These are phyloP conservation scores for Drosophila borborema DNA, from an alignment of 2,888 invertebrate genomes.

Conservation along the genomic window DNA sequence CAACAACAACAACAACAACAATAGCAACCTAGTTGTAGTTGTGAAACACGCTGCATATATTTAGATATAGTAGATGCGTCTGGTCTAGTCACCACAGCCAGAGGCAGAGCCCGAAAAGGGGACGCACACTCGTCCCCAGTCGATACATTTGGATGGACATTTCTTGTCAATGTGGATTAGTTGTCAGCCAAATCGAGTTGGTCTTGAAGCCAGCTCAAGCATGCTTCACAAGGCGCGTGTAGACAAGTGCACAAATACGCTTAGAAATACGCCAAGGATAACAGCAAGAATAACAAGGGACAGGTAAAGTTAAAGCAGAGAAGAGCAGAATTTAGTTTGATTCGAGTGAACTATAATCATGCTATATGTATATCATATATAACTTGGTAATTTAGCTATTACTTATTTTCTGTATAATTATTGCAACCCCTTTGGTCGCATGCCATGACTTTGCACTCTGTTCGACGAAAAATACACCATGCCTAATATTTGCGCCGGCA, in stretches of 20 bases:
- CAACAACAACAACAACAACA: constrained; percentile 42
- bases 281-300: background rate
- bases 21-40: constrained; percentile 40
- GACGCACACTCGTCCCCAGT: background rate
- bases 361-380: background rate
- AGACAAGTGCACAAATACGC: background rate
- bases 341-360: no score
- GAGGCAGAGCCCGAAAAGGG: constrained; percentile 43
- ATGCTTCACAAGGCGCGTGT: background rate
- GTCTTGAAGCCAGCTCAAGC: constrained; percentile 9
- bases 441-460: constrained; percentile 22
- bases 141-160: constrained; percentile 35
- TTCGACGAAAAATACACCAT: constrained; percentile 1
- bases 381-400: no score
- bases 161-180: constrained; percentile 39
- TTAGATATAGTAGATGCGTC: constrained; percentile 64
- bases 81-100: constrained; percentile 51
- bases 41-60: constrained; percentile 72
- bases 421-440: background rate
- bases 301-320: background rate
- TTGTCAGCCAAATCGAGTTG: constrained; percentile 24
- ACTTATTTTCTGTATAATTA: background rate
- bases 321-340: background rate
- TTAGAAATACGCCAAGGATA: background rate
- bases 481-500: constrained; percentile 42